phyloP scores from a whole-genome alignment of 2,797 vertebrate genomes.

The Pogoniulus pusillus region DNA sequence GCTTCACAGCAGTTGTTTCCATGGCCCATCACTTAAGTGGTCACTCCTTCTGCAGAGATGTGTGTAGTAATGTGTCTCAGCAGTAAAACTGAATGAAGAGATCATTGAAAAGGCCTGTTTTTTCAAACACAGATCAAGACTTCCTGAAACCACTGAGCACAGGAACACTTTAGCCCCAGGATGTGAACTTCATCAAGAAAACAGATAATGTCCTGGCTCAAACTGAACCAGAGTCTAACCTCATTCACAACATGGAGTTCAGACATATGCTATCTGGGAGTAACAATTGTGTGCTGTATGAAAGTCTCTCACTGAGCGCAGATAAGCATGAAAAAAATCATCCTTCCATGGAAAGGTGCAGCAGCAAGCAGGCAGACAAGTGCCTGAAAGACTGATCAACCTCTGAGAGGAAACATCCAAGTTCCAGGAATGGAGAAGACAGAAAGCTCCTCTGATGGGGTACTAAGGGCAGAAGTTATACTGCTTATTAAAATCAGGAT shows the following conservation, averaged over 20 bases:
- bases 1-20: background rate
- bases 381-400: background rate
- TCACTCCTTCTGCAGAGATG: background rate
- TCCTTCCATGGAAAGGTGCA: background rate
- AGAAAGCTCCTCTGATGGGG: background rate
- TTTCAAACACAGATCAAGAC: background rate
- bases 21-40: background rate
- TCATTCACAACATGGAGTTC: background rate
- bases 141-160: background rate
- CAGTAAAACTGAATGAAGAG: background rate
- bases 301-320: background rate
- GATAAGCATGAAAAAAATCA: too few species aligned
- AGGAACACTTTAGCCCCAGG: background rate
- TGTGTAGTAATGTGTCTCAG: background rate
- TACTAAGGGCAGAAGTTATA: background rate
- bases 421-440: background rate
- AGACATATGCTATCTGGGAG: background rate
- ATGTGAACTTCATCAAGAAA: background rate
- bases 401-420: background rate
- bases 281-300: rapidly evolving
- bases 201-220: background rate
- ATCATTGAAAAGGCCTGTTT: background rate
- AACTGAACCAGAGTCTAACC: background rate
- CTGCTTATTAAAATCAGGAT: background rate
- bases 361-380: background rate